Base-by-base conservation (phyloP, 1,140 invertebrate species). In the Neuroterus valhalla region DNA sequence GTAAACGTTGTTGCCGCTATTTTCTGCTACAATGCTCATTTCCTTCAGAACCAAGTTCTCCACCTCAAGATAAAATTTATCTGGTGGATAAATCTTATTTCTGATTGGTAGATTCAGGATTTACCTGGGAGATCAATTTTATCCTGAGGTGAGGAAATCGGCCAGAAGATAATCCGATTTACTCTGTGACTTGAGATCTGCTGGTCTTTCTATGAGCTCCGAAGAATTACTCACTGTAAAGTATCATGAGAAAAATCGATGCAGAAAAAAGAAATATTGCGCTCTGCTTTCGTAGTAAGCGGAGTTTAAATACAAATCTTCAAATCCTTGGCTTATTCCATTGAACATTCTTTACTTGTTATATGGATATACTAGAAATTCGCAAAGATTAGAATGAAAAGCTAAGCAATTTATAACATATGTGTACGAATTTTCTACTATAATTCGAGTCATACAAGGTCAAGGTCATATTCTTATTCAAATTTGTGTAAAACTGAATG, bases 21-120 rank as follows among this genome's bases (percentile, higher is more conserved):
- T 14, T 31, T 31, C n/a, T 23, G 55, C 55, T 62, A 62, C 55
- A 62, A 62, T 62, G 55, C 55, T 62, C 26, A 62, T 62, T 62
- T 62, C 8, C 23, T 62, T 48, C 6, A 31, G 26, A 15, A 26
- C n/a, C 26, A 23, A 62, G 55, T 62, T 62, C 26, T 31, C n/a
- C 55, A 62, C 26, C 55, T 31, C 31, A 38, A 62, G 55, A 62
- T 62, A 62, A 62, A 62, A 62, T 62, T 62, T 62, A 62, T 62
- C 55, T 14, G 31, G 14, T n/a, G 26, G 31, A 62, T 62, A 62
- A 62, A 62, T 62, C 55, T 23, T 14, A 62, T 62, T 62, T 62
- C 55, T 62, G 55, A 62, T 62, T 62, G 55, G 55, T 62, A 26
- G 55, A 62, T 62, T 62, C 55, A 62, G 55, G 55, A 23, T 62